A percentile compares a stretch with the other conserved stretches of the same genome.
phyloP scores from a whole-genome alignment of 2,888 invertebrate genomes.

The Stegana nigrithorax region DNA sequence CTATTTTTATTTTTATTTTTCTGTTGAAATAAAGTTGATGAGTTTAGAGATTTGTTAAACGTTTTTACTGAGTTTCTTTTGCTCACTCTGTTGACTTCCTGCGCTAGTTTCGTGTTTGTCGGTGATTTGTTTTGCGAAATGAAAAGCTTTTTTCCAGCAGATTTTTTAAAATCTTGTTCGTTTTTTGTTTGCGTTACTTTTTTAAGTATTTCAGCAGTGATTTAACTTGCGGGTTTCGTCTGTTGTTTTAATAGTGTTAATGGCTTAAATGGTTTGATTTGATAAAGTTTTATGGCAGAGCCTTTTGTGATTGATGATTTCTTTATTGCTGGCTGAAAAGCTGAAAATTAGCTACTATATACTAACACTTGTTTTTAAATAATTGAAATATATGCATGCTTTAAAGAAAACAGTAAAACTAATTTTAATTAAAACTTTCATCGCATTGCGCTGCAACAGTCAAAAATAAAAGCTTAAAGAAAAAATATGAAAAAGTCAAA shows the following conservation, averaged over 20 bases:
- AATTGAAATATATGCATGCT: background rate
- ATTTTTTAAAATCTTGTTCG: too few species aligned
- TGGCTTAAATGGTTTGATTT: too few species aligned
- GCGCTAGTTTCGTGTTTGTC: conserved; percentile 11
- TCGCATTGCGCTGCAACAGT: too few species aligned
- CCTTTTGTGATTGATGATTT: background rate
- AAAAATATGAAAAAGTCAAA: background rate
- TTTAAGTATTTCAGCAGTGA: background rate
- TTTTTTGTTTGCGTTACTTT: background rate
- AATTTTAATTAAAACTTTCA: background rate
- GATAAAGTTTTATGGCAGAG: too few species aligned
- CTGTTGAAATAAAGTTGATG: conserved; percentile 11
- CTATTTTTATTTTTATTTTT: too few species aligned
- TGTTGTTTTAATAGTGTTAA: too few species aligned
- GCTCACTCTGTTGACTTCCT: background rate
- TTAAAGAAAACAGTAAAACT: background rate
- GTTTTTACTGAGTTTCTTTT: background rate
- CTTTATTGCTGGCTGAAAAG: background rate
- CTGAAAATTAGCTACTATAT: too few species aligned
- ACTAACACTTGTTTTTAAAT: background rate
- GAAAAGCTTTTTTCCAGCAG: too few species aligned
- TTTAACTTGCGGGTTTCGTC: background rate
- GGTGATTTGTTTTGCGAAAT: conserved; percentile 11
- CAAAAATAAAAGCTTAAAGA: background rate
- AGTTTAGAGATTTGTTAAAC: conserved; percentile 20